Base-by-base conservation (phyloP, 1,140 invertebrate species). In the Andrena cerasifolii region DNA sequence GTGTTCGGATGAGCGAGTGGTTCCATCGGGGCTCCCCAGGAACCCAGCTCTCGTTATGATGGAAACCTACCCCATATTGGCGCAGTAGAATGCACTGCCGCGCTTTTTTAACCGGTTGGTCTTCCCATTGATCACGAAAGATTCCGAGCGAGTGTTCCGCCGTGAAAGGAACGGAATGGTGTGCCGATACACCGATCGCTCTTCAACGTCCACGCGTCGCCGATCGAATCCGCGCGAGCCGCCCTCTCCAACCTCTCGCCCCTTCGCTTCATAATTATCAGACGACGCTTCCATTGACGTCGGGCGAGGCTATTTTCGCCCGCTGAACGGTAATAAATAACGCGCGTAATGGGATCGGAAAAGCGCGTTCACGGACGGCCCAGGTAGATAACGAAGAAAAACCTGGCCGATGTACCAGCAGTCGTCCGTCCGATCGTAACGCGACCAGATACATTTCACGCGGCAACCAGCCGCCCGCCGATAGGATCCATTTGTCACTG, bases 401-500 rank as follows among this genome's bases (percentile, higher is more conserved):
- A 31, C 40, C 40, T 28, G 21, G 10, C 63, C 68, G 82, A 82
- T 82, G n/a, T n/a, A 53, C 43, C 58, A 74, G 26, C 73, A 70
- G 67, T 73, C 76, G 78, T 82, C 79, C 76, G 70, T 81, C 53
- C 53, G 56, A 77, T 72, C 61, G 56, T 68, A 73, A 78, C 54
- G 58, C 51, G 58, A 21, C 40, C 47, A 65, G 78, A 81, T 83
- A 83, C 63, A 70, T 83, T 74, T 73, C 75, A 77, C 78, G 77
- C 26, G 36, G 76, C 10, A 33, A 78, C 62, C 28, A 12, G 62
- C 43, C 59, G 58, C 54, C 47, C 36, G 77, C 65, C 74, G 49
- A 61, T 36, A 45, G n/a, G 31, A 65, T 81, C 82, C 82, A 85
- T 85, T 85, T 85, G 74, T 85, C 84, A 85, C 68, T 84, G 82